Evolutionary conservation across 2,797 vertebrate species (phyloP), one percentile per base, ranked within the genome.

Genomic region (Pempheris klunzingeri): DNA sequence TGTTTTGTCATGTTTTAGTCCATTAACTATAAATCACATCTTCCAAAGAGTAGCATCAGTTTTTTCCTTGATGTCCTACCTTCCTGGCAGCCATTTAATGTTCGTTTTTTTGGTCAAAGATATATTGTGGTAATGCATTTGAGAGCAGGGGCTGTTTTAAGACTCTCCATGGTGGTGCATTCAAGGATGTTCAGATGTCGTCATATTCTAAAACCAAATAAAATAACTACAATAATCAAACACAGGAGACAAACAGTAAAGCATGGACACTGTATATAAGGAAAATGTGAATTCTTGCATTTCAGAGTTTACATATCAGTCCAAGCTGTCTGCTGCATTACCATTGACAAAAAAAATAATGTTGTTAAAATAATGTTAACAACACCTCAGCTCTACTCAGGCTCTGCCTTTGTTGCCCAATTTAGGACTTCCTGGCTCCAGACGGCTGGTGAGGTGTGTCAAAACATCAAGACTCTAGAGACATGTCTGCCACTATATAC

Each of bases 401-500:
- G n/a, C 2, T 0, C 36, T 1, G 20, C 55, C 46, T 22, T 44
- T 36, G 74, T 53, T 54, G 13, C 32, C 41, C 61, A 57, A 8
- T 57, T 77, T 3, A 53, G 36, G 52, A 80, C 12, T 38, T 64
- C 39, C 44, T 36, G 34, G 44, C 24, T 59, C 24, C 14, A 24
- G 17, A 30, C 52, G 26, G 32, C 36, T 17, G 26, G 36, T 24
- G 32, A 62, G 7, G 24, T n/a, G 38, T 73, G 58, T 47, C 14
- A 36, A 53, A 46, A 61, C 5, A 18, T 7, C 47, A 7, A 68
- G 44, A 72, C 41, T 13, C 30, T 38, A 8, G 1, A 30, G 50
- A 65, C 32, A 47, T 30, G 30, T 66, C 41, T 41, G 38, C 43
- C 17, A 36, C 34, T 38, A 62, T 69, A 41, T 61, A 79, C 55